Evolutionary conservation across 2,797 vertebrate species (phyloP).

Genomic region (Spatula versicolor): DNA sequence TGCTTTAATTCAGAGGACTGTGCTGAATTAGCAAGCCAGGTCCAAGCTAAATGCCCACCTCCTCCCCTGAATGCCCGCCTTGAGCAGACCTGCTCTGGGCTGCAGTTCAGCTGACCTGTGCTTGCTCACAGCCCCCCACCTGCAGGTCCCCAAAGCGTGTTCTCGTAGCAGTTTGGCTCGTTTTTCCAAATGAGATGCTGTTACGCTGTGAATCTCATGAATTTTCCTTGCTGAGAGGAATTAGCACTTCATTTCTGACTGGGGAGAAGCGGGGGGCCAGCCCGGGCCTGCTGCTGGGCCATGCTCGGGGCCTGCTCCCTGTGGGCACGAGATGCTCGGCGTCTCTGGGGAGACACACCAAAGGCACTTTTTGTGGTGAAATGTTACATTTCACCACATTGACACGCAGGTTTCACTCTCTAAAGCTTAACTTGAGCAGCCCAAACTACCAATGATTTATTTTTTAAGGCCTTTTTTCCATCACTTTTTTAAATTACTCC

Average conservation of each 20-base stretch:
- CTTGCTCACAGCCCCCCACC: neutral
- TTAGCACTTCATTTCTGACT: neutral
- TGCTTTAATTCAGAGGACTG: neutral
- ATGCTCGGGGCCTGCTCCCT: neutral
- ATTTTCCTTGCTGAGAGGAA: constrained; percentile 6
- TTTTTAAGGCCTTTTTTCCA: neutral
- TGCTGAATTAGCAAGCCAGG: constrained; percentile 6
- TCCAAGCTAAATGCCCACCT: neutral
- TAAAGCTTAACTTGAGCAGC: neutral
- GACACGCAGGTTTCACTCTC: neutral
- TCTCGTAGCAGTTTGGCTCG: neutral
- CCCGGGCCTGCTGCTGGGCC: neutral
- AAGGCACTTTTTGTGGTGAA: neutral
- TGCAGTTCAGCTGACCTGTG: neutral
- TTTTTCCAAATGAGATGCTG: neutral
- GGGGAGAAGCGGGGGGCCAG: neutral
- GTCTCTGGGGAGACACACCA: neutral
- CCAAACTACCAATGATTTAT: neutral
- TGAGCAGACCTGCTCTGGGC: neutral
- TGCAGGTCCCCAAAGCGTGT: neutral
- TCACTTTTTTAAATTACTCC: neutral
- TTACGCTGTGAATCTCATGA: neutral
- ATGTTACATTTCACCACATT: neutral
- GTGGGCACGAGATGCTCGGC: neutral
- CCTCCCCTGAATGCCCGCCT: neutral